Percentiles rank a stretch among this genome's conserved stretches.
These are phyloP conservation scores for Trochalopteron elliotii DNA, from an alignment of 2,113 vertebrate genomes.

Conservation along the genomic window DNA sequence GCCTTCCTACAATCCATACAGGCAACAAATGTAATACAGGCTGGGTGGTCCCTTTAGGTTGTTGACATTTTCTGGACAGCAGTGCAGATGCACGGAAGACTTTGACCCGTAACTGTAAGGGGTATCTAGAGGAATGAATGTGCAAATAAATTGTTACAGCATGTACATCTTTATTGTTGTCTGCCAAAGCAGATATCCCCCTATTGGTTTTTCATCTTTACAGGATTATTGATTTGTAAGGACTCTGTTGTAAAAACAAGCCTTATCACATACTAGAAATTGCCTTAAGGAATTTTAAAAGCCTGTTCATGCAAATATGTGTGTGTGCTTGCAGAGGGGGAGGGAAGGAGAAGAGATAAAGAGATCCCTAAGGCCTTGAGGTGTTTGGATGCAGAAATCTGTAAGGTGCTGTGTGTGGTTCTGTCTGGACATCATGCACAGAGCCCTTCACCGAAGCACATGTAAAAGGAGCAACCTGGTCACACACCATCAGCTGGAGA, in stretches of 20 bases:
- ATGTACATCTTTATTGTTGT: background rate
- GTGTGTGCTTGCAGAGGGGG: background rate
- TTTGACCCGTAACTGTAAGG: background rate
- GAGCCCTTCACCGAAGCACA: background rate
- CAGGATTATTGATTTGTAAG: background rate
- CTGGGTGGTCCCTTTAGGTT: background rate
- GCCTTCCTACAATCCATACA: background rate
- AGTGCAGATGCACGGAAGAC: background rate
- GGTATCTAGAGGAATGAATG: slow-evolving; percentile 14
- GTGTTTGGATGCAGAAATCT: background rate
- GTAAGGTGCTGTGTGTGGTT: background rate
- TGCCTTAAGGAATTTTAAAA: slow-evolving; percentile 20
- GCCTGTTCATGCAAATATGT: background rate
- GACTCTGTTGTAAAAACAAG: background rate
- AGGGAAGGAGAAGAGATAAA: background rate
- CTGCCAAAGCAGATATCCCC: background rate
- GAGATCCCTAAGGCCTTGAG: background rate
- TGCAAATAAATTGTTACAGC: slow-evolving; percentile 5
- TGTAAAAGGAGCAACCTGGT: fast-evolving
- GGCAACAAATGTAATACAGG: background rate
- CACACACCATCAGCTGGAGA: background rate
- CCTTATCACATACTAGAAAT: background rate
- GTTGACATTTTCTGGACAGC: background rate
- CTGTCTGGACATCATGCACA: background rate
- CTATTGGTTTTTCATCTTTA: slow-evolving; percentile 13